Percentiles rank a stretch among this genome's conserved stretches.
Conservation (phyloP, 2,888 invertebrate genomes). For the Polydrusus tereticollis region DNA sequence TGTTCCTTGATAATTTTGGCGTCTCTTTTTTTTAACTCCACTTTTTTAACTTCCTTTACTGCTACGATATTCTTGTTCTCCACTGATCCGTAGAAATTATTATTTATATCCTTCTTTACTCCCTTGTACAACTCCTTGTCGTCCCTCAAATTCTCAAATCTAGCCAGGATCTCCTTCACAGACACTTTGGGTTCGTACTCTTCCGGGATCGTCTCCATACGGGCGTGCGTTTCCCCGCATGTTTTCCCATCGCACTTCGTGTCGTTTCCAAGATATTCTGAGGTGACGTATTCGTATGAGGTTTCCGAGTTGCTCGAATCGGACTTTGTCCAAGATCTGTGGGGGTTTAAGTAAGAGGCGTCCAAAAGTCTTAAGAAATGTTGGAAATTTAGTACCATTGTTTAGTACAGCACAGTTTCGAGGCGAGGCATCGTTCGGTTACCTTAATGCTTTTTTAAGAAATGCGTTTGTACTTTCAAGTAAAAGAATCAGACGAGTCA, state of each 20-base stretch:
- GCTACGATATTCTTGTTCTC: constrained; percentile 19
- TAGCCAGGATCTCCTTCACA: constrained; percentile 84
- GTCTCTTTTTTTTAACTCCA: constrained; percentile 30
- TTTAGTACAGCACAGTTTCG: constrained; percentile 4
- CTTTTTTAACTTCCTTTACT: neutral
- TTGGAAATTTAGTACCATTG: constrained; percentile 45
- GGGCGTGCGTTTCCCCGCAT: constrained; percentile 54
- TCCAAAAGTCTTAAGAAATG: constrained; percentile 30
- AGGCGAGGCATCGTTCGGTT: neutral
- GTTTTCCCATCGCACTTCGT: constrained; percentile 46
- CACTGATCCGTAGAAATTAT: neutral
- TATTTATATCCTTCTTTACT: constrained; percentile 45
- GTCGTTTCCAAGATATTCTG: constrained; percentile 45
- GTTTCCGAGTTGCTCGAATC: constrained; percentile 58
- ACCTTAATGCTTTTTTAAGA: neutral
- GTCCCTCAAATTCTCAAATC: constrained; percentile 75
- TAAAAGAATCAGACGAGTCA: too few species aligned
- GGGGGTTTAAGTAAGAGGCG: constrained; percentile 2
- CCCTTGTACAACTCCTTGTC: constrained; percentile 61
- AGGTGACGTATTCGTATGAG: constrained; percentile 57
- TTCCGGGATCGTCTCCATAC: constrained; percentile 87
- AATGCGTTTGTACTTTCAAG: neutral
- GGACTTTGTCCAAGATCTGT: constrained; percentile 57
- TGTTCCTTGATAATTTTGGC: constrained; percentile 31
- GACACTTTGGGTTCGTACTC: constrained; percentile 87